A percentile compares a stretch with the other conserved stretches of the same genome.
Evolutionary conservation across 2,888 invertebrate species (phyloP).

Genomic region (Hypomecis atomaria): DNA sequence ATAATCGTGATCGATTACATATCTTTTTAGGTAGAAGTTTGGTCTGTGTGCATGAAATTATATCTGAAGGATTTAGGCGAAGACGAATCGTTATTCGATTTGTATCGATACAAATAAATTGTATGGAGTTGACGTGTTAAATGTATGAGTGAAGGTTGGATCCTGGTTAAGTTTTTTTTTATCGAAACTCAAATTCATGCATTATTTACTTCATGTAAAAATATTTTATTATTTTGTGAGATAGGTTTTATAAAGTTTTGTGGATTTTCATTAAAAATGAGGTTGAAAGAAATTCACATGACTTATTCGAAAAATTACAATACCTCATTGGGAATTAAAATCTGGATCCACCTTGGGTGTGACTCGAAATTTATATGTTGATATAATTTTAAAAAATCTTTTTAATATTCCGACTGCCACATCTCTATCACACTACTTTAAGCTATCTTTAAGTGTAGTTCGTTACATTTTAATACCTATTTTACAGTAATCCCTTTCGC

Average conservation of each 20-base stretch:
- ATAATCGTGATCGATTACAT: constrained; percentile 82
- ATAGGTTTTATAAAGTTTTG: neutral
- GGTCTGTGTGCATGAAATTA: constrained; percentile 63
- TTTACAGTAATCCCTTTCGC: constrained; percentile 77
- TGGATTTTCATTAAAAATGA: neutral
- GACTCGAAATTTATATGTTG: constrained; percentile 1
- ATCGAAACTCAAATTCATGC: neutral
- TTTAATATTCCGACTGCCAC: constrained; percentile 50
- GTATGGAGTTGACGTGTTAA: constrained; percentile 30
- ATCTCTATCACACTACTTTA: constrained; percentile 66
- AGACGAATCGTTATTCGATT: constrained; percentile 52
- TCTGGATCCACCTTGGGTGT: constrained; percentile 9
- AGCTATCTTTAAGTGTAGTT: constrained; percentile 83
- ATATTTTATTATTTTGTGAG: neutral
- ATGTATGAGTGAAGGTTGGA: constrained; percentile 19
- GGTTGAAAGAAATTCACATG: neutral
- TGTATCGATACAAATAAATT: constrained; percentile 42
- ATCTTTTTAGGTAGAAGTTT: constrained; percentile 81
- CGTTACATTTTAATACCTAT: constrained; percentile 66
- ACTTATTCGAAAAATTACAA: neutral
- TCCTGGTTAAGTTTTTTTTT: constrained; percentile 1
- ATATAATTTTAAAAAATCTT: constrained; percentile 15
- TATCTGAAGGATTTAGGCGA: constrained; percentile 53
- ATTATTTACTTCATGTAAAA: neutral
- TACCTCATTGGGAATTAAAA: neutral